Percentiles rank a stretch among this genome's conserved stretches.
phyloP scores from a whole-genome alignment of 2,888 invertebrate species.

The Leucophenga montana region DNA sequence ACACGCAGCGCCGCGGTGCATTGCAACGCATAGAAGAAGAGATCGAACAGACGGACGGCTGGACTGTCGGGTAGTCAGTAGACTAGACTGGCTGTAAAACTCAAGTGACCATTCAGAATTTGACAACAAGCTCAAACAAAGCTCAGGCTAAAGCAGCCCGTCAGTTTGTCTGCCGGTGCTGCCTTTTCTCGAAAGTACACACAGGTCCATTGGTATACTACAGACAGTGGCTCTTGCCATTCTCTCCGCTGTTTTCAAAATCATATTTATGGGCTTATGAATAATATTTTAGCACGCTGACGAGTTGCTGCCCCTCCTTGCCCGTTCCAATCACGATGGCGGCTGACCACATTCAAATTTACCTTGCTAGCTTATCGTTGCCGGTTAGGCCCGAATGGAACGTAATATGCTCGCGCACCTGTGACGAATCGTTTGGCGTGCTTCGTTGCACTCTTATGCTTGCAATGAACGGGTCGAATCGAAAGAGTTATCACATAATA shows the following conservation, averaged over 20 bases:
- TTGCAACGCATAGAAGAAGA: background rate
- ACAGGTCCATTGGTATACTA: no score
- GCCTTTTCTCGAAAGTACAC: background rate
- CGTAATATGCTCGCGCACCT: background rate
- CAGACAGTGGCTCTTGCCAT: conserved; percentile 10
- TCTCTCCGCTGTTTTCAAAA: conserved; percentile 32
- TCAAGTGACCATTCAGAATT: conserved; percentile 23
- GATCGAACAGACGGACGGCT: no score
- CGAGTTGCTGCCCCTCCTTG: background rate
- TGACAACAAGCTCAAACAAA: conserved; percentile 18
- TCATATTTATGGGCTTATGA: conserved; percentile 64
- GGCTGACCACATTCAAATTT: conserved; percentile 40
- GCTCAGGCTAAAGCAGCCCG: background rate
- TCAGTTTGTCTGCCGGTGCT: background rate
- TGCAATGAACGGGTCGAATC: background rate
- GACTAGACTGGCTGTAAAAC: background rate
- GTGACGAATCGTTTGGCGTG: conserved; percentile 17
- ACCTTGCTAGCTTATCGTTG: conserved; percentile 41
- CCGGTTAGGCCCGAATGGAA: conserved; percentile 22
- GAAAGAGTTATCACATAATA: background rate
- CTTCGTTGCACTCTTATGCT: background rate
- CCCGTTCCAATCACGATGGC: background rate
- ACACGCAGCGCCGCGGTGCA: background rate
- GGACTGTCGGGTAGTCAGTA: no score
- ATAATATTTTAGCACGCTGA: conserved; percentile 57